Percentiles rank a stretch among this genome's conserved stretches.
Conservation (phyloP, 2,888 invertebrate genomes). For the Anorthoa munda region DNA sequence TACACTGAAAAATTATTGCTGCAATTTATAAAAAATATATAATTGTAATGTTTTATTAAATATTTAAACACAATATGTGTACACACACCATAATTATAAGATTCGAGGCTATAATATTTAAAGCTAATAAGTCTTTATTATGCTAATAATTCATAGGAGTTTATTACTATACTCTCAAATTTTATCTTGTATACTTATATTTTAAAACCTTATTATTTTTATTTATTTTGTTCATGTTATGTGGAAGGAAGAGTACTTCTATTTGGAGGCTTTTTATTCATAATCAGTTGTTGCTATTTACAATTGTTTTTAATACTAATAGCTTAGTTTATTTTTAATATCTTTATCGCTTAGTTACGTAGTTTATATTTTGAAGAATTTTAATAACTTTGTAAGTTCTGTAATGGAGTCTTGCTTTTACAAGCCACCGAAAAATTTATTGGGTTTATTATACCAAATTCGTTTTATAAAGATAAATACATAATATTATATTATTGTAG, state of each 20-base stretch:
- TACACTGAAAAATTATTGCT: constrained; percentile 83
- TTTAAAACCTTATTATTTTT: constrained; percentile 72
- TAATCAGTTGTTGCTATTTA: constrained; percentile 88
- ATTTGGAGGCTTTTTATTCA: constrained; percentile 85
- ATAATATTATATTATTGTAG: constrained; percentile 56
- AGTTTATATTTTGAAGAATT: constrained; percentile 67
- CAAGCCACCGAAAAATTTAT: constrained; percentile 65
- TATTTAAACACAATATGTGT: constrained; percentile 66
- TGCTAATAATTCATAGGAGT: constrained; percentile 64
- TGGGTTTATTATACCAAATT: constrained; percentile 67
- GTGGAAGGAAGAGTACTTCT: constrained; percentile 78
- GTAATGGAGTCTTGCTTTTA: constrained; percentile 58
- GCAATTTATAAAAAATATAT: constrained; percentile 78
- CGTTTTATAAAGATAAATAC: constrained; percentile 58
- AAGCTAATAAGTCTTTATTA: constrained; percentile 73
- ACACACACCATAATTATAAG: constrained; percentile 71
- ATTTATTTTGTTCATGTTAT: constrained; percentile 82
- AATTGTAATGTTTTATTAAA: constrained; percentile 71
- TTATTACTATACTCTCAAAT: constrained; percentile 73
- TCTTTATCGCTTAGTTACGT: constrained; percentile 73
- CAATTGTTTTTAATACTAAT: constrained; percentile 85
- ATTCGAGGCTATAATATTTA: constrained; percentile 78
- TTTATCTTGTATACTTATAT: constrained; percentile 72
- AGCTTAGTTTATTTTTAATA: constrained; percentile 80
- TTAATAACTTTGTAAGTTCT: constrained; percentile 58